Percentiles rank a stretch among this genome's conserved stretches.
phyloP scores from a whole-genome alignment of 1,140 invertebrate genomes.

The Bactericera cockerelli region DNA sequence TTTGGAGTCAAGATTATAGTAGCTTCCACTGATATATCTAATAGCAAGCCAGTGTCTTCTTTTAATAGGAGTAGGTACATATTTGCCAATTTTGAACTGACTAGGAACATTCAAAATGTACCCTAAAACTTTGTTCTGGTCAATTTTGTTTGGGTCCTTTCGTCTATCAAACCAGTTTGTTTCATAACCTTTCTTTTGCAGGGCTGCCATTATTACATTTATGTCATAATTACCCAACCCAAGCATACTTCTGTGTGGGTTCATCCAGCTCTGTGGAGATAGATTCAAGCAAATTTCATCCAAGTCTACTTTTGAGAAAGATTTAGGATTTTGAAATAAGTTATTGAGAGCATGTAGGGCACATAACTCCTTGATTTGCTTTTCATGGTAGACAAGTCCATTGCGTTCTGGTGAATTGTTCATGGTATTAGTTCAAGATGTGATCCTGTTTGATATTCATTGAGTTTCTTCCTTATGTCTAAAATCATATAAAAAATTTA shows the following conservation, averaged over 20 bases:
- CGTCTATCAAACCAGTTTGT: conserved; percentile 93
- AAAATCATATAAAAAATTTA: too few species aligned
- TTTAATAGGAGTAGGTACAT: conserved; percentile 65
- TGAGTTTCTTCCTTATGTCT: too few species aligned
- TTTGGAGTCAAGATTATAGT: conserved; percentile 91
- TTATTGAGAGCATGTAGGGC: conserved; percentile 90
- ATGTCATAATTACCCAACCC: conserved; percentile 96
- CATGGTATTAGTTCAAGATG: too few species aligned
- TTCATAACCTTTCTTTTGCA: conserved; percentile 69
- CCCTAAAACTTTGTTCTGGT: conserved; percentile 64
- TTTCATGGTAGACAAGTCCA: not conserved
- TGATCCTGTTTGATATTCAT: too few species aligned
- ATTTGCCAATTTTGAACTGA: conserved; percentile 64
- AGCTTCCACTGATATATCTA: conserved; percentile 51
- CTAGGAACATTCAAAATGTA: conserved; percentile 87
- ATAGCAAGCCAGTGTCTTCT: conserved; percentile 83
- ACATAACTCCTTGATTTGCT: conserved; percentile 67
- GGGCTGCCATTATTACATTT: conserved; percentile 90
- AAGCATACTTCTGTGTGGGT: conserved; percentile 83
- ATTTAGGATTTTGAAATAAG: conserved; percentile 67
- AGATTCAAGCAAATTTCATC: conserved; percentile 71
- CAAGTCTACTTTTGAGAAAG: conserved; percentile 70
- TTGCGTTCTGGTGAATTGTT: not conserved
- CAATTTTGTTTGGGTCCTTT: conserved; percentile 71
- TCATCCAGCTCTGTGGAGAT: conserved; percentile 72